Conservation (phyloP, 2,888 invertebrate species). For the Petrophora chlorosata region DNA sequence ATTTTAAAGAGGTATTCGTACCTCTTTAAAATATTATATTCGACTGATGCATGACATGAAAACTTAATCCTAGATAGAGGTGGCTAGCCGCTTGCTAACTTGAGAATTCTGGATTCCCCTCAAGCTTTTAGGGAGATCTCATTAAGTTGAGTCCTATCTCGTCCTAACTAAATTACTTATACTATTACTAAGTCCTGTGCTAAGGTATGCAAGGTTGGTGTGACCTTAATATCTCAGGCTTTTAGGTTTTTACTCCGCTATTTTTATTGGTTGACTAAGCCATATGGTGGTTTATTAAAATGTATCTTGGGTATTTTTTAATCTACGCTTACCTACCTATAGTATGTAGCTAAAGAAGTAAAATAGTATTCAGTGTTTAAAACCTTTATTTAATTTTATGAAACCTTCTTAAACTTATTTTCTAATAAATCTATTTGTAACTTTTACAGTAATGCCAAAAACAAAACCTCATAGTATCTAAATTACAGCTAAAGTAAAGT, state of each 20-base stretch:
- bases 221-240: conserved; percentile 15
- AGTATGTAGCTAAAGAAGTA: too few relatives aligned
- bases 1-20: too few relatives aligned
- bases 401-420: too few relatives aligned
- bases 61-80: conserved; percentile 21
- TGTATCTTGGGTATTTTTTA: background rate
- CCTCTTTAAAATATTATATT: too few relatives aligned
- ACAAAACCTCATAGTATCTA: too few relatives aligned
- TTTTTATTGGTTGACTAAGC: background rate
- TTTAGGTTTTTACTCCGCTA: conserved; percentile 7
- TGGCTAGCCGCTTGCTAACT: conserved; percentile 1
- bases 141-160: conserved; percentile 17
- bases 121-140: conserved; percentile 14
- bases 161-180: conserved; percentile 2
- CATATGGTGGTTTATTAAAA: background rate
- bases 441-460: too few relatives aligned
- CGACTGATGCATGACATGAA: conserved; percentile 8
- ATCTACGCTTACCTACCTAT: background rate
- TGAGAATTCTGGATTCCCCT: conserved; percentile 8
- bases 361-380: too few relatives aligned
- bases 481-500: too few relatives aligned
- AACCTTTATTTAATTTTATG: too few relatives aligned
- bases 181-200: too few relatives aligned
- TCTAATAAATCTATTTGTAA: too few relatives aligned
- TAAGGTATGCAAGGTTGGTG: conserved; percentile 9